These are phyloP conservation scores for Halisarca cf. caerulea DNA, from an alignment of 37 sponge, comb jelly and placozoan species.

Conservation along the genomic window DNA sequence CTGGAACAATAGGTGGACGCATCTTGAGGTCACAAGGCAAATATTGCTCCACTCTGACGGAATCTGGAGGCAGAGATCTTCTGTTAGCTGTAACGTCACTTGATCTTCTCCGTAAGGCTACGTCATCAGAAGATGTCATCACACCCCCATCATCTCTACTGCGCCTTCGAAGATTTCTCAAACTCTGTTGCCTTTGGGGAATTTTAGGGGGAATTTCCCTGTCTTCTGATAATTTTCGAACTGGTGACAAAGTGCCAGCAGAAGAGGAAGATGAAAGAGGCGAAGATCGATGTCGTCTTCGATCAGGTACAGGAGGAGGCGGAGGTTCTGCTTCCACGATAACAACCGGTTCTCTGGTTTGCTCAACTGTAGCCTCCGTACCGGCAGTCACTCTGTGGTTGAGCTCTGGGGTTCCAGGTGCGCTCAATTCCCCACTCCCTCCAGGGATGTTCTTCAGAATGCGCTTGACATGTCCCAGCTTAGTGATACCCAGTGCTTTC, in stretches of 20 bases:
- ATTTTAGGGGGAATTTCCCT: neutral
- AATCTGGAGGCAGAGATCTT: constrained; percentile 5
- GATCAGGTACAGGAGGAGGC: neutral
- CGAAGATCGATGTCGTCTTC: neutral
- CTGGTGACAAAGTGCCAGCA: no score
- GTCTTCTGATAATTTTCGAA: neutral
- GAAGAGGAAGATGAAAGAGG: neutral
- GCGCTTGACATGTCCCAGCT: constrained; percentile 67
- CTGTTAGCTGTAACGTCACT: neutral
- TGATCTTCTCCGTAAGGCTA: neutral
- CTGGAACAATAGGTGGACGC: neutral
- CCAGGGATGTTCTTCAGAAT: constrained; percentile 47
- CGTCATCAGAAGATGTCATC: neutral
- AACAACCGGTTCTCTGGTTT: neutral
- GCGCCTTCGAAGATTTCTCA: neutral
- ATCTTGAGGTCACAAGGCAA: neutral
- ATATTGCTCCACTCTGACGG: neutral
- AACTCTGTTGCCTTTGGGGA: neutral
- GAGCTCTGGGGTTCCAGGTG: neutral
- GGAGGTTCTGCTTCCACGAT: neutral
- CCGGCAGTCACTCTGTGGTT: neutral
- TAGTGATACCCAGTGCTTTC: constrained; percentile 58
- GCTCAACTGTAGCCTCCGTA: neutral
- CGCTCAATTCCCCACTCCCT: neutral
- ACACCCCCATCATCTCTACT: neutral